A percentile compares a stretch with the other conserved stretches of the same genome.
phyloP scores from a whole-genome alignment of 2,113 vertebrate species.

The Brevimyrus niger region DNA sequence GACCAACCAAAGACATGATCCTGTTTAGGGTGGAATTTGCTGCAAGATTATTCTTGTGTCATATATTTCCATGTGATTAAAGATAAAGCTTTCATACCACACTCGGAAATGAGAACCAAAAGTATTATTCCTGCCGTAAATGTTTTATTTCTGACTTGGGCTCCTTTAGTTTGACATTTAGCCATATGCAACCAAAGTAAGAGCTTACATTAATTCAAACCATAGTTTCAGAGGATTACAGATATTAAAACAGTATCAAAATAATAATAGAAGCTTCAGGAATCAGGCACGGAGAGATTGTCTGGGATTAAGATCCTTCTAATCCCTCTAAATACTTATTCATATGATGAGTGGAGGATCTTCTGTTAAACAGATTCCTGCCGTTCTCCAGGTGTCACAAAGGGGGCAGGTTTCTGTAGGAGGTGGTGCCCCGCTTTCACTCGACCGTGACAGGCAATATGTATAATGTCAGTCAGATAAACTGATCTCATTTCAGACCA shows the following conservation, averaged over 20 bases:
- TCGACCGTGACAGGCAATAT: slow-evolving; percentile 11
- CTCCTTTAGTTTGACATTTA: slow-evolving; percentile 54
- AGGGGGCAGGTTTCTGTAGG: not conserved
- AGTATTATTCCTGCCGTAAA: slow-evolving; percentile 32
- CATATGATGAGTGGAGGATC: slow-evolving; percentile 32
- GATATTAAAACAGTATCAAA: slow-evolving; percentile 54
- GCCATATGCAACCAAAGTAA: slow-evolving; percentile 40
- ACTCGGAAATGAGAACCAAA: slow-evolving; percentile 33
- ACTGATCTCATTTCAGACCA: not conserved
- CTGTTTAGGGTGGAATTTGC: slow-evolving; percentile 48
- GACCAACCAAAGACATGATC: slow-evolving; percentile 49
- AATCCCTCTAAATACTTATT: slow-evolving; percentile 37
- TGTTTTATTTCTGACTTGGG: slow-evolving; percentile 15
- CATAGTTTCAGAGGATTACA: slow-evolving; percentile 50
- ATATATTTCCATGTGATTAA: slow-evolving; percentile 56
- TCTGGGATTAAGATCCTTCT: slow-evolving; percentile 42
- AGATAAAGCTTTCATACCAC: slow-evolving; percentile 54
- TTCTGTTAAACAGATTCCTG: slow-evolving; percentile 38
- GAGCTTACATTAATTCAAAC: slow-evolving; percentile 54
- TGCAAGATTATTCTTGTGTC: slow-evolving; percentile 58
- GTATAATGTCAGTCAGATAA: not conserved
- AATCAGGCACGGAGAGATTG: slow-evolving; percentile 37
- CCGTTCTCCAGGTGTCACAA: slow-evolving; percentile 30
- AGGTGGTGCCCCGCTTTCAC: slow-evolving; percentile 27
- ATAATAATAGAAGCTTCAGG: slow-evolving; percentile 45